These are phyloP conservation scores for Keiferia lycopersicella DNA, from an alignment of 2,888 invertebrate genomes.

Conservation along the genomic window DNA sequence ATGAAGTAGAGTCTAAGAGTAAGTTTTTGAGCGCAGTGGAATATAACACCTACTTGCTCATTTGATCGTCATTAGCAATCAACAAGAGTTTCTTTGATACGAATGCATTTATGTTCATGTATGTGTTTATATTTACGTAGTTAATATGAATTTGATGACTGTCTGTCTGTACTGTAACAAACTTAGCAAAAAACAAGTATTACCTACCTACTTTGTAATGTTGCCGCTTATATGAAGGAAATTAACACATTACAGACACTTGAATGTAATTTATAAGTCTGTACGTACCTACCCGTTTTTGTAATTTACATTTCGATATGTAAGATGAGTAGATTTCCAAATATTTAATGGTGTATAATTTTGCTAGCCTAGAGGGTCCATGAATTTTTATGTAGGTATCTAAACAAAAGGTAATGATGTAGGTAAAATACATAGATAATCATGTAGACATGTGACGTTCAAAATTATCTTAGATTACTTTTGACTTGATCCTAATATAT, in stretches of 20 bases:
- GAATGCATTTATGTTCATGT: neutral
- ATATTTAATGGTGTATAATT: too few relatives aligned
- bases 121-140: constrained; percentile 6
- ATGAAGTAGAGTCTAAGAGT: too few relatives aligned
- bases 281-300: neutral
- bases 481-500: too few relatives aligned
- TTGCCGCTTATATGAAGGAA: constrained; percentile 7
- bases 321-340: neutral
- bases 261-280: constrained; percentile 9
- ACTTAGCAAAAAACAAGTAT: neutral
- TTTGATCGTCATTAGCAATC: constrained; percentile 18
- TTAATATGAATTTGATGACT: constrained; percentile 24
- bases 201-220: neutral
- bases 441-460: too few relatives aligned
- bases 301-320: neutral
- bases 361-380: too few relatives aligned
- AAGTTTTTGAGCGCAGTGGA: neutral
- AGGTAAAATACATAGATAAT: too few relatives aligned
- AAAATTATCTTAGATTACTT: too few relatives aligned
- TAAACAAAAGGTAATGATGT: too few relatives aligned
- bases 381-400: too few relatives aligned
- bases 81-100: constrained; percentile 12
- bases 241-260: constrained; percentile 22
- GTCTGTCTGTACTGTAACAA: neutral
- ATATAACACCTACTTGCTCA: constrained; percentile 2